Conservation (phyloP, 2,113 vertebrate species). For the Saguinus imperator region DNA sequence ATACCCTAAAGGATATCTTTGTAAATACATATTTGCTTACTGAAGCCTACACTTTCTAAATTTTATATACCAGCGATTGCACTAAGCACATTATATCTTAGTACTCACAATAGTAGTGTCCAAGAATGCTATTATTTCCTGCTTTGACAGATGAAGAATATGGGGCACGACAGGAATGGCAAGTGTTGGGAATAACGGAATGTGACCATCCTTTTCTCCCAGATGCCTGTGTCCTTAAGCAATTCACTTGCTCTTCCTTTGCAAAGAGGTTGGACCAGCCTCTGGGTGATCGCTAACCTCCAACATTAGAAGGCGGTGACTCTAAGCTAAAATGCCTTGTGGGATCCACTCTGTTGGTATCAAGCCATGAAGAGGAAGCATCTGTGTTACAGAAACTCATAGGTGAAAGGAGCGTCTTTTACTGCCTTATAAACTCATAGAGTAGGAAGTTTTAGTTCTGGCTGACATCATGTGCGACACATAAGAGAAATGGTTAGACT, state of each 20-base stretch:
- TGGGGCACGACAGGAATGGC: not conserved
- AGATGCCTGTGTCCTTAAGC: not conserved
- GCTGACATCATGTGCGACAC: not conserved
- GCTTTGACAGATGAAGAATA: not conserved
- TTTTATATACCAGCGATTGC: not conserved
- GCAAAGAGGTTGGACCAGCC: not conserved
- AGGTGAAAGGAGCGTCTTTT: not conserved
- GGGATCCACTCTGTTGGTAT: too few species aligned
- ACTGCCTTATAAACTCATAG: not conserved
- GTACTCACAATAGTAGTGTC: not conserved
- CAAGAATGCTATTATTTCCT: not conserved
- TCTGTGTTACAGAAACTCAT: not conserved
- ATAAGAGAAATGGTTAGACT: not conserved
- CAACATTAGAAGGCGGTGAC: not conserved
- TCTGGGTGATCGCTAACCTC: not conserved
- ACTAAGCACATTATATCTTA: not conserved
- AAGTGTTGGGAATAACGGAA: not conserved
- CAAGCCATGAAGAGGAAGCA: not conserved
- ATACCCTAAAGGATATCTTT: too few species aligned
- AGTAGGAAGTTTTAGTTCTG: not conserved
- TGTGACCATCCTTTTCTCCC: not conserved
- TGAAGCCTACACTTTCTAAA: not conserved
- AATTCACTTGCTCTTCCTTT: not conserved
- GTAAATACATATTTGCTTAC: too few species aligned
- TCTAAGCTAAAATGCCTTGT: not conserved